Evolutionary conservation across 2,113 vertebrate species (phyloP), one percentile per base, ranked within the genome.

Genomic region (Protomyctophum bolini): DNA sequence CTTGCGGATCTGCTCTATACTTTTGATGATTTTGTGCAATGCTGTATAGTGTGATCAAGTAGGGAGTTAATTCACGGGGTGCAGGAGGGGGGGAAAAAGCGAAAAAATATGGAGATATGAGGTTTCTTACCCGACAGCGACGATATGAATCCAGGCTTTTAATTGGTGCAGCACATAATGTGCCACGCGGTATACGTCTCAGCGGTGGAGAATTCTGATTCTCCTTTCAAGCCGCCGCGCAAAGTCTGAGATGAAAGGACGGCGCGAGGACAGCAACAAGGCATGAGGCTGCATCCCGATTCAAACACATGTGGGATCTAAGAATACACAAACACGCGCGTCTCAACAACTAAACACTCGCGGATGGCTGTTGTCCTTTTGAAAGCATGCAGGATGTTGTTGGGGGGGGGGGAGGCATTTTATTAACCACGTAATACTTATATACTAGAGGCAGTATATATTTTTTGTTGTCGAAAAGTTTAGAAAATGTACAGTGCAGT

Each of bases 101-200:
- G 21, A 21, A 1, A 21, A 21, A 21, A 21, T 21, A 21, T 21
- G 21, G 21, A 21, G 21, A 21, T 21, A 21, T 21, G 21, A 21
- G 21, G 21, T 21, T 21, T 21, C 21, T 21, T 21, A 2, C 21
- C 21, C 21, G 21, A 21, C 21, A 21, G 21, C 21, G 21, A 21
- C 21, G 21, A 21, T 21, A 21, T 49, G 49, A 55, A 68, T 50
- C 41, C 12, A 10, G 28, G 46, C 57, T 72, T 70, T 67, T 8
- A 80, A 72, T 80, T 51, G 12, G 63, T 8, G 21, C 64, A 72
- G 45, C 10, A 51, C n/a, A 52, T 45, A 41, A 41, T 11, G 14
- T 61, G 21, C 7, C 15, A 46, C 47, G 9, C 0, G 8, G 29
- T 52, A 21, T 52, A 21, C 21, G 2, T 21, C 21, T 21, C 21